Evolutionary conservation across 2,113 vertebrate genomes (phyloP), one percentile per base, ranked within the genome.

Genomic region (Orientallactaga bullata): DNA sequence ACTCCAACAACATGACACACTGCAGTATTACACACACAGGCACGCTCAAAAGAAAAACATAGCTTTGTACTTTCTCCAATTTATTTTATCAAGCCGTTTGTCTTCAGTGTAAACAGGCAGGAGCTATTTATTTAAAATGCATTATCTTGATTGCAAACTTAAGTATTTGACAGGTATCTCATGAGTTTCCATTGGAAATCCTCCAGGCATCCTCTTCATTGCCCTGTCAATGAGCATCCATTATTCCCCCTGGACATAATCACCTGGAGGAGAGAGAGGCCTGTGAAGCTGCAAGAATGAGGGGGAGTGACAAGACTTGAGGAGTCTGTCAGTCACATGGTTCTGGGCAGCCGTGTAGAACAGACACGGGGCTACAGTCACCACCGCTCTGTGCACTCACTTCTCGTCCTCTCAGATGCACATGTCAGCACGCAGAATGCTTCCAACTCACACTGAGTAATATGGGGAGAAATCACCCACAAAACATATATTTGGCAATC

Each of bases 311-410:
- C 24, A 15, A 30, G 13, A 24, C 4, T 18, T 55, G 74, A 66
- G 23, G 63, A 39, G 20, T 24, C 0, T 4, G 58, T 35, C 15
- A 58, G 2, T 72, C 17, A 7, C 32, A 32, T 26, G 23, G 8
- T 60, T 39, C 5, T 0, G 2, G 79, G 11, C 66, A 24, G 24
- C 42, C 3, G 11, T 8, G 1, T 0, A 20, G 55, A 58, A 11
- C 3, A 90, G 60, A 78, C 35, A 32, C 68, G 58, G n/a, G 37
- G 37, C 61, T 77, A 8, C 42, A 32, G 61, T 66, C 42, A 17
- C 9, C 0, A 1, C 18, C 20, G 32, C 24, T 26, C 79, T 55
- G 8, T 1, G 5, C 7, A 2, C 72, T 77, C 51, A 23, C 12
- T 7, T 21, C 39, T 32, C 77, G 5, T 39, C 35, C 63, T 42